A percentile compares a stretch with the other conserved stretches of the same genome.
Conservation (phyloP, 2,113 vertebrate species). For the Ictidomys tridecemlineatus region DNA sequence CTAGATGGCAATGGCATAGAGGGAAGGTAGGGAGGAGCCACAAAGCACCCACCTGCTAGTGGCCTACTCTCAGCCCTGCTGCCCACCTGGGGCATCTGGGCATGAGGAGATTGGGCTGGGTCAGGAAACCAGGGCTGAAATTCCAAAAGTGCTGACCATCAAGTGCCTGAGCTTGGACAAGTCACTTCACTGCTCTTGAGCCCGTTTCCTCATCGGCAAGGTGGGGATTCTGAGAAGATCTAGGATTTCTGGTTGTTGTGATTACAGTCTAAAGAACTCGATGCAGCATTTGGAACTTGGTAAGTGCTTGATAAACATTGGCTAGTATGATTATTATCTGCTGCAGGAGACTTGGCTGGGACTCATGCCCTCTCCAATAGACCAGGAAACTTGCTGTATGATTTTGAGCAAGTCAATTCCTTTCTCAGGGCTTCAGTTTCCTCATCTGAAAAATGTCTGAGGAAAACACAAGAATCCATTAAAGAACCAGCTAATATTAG, state of each 20-base stretch:
- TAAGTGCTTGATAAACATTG: not conserved
- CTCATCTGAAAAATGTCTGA: not conserved
- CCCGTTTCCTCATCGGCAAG: not conserved
- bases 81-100: not conserved
- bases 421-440: conserved; percentile 6
- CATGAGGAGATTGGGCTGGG: not conserved
- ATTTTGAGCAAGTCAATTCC: not conserved
- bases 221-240: not conserved
- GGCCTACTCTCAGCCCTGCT: not conserved
- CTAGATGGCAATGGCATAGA: not conserved
- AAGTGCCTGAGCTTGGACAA: not conserved
- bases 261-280: not conserved
- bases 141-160: not conserved
- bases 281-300: not conserved
- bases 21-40: not conserved
- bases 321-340: not conserved
- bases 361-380: not conserved
- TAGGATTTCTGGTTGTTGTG: not conserved
- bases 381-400: not conserved
- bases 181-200: not conserved
- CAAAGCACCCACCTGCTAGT: not conserved
- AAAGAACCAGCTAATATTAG: not conserved
- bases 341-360: not conserved
- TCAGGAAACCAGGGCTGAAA: not conserved
- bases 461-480: not conserved